These are phyloP conservation scores for Oryctolagus cuniculus DNA, from an alignment of 2,113 vertebrate genomes.

Conservation along the genomic window mOryCun1.1 NC_091434.1:57017501-57018000, in stretches of 20 bases:
- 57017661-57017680: conserved; percentile 66
- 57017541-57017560: conserved; percentile 72
- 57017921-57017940: conserved; percentile 91
- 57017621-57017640: background rate
- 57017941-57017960: conserved; percentile 87
- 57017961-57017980: conserved; percentile 86
- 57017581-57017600: conserved; percentile 31
- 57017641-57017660: background rate
- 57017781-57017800: background rate
- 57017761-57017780: background rate
- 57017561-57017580: conserved; percentile 59
- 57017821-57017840: conserved; percentile 32
- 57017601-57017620: too few relatives aligned
- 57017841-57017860: conserved; percentile 88
- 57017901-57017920: conserved; percentile 77
- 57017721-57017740: conserved; percentile 58
- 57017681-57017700: conserved; percentile 64
- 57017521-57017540: conserved; percentile 74
- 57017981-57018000: conserved; percentile 87
- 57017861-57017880: conserved; percentile 85
- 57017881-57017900: conserved; percentile 77
- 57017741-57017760: conserved; percentile 65
- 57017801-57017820: conserved; percentile 62
- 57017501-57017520: conserved; percentile 76
- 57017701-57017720: conserved; percentile 77